Evolutionary conservation across 2,888 invertebrate genomes (phyloP).

Genomic region (Silvanus unidentatus): DNA sequence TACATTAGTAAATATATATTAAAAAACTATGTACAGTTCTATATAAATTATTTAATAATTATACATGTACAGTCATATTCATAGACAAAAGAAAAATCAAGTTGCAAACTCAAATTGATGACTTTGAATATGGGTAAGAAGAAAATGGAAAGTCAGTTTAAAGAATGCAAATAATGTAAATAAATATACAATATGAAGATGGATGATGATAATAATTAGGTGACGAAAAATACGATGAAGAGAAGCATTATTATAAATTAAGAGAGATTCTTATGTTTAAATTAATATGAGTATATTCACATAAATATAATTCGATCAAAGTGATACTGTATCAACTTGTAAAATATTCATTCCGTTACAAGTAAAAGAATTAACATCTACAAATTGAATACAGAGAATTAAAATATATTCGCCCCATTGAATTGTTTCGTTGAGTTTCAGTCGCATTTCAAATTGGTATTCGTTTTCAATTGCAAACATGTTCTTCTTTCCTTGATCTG

Average conservation of each 20-base stretch:
- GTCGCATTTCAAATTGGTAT: too few species aligned
- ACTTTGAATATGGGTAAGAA: too few species aligned
- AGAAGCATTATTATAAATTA: constrained; percentile 1
- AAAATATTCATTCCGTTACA: too few species aligned
- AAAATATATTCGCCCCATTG: too few species aligned
- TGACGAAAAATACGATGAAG: constrained; percentile 2
- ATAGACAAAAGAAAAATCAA: too few species aligned
- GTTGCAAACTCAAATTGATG: too few species aligned
- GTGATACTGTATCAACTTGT: too few species aligned
- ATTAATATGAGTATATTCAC: not conserved
- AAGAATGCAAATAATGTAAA: constrained; percentile 27
- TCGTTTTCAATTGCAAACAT: constrained; percentile 74
- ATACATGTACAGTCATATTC: constrained; percentile 19
- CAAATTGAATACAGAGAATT: too few species aligned
- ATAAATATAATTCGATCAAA: not conserved
- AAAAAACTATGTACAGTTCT: constrained; percentile 36
- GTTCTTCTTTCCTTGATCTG: constrained; percentile 71
- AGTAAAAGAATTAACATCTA: too few species aligned
- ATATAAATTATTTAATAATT: constrained; percentile 27
- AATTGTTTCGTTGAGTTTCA: too few species aligned
- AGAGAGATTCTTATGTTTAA: not conserved
- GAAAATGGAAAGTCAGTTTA: constrained; percentile 6
- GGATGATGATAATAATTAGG: constrained; percentile 14
- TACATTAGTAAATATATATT: constrained; percentile 27
- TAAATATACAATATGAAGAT: constrained; percentile 29